Base-by-base conservation (phyloP, 2,888 invertebrate species). In the Thera britannica region DNA sequence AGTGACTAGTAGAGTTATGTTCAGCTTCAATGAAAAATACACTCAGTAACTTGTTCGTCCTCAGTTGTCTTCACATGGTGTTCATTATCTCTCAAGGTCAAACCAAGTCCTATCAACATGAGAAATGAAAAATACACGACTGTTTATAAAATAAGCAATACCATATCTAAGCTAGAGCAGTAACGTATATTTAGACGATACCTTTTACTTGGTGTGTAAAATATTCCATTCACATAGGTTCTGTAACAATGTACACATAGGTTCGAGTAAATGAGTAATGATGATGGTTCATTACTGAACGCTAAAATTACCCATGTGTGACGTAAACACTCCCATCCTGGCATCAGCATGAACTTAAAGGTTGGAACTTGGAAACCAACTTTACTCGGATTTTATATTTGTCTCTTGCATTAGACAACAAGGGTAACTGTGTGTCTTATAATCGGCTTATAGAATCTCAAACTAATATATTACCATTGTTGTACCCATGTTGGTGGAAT, bases 241-340 rank as follows among this genome's bases (percentile, higher is more conserved):
- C 44, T 46, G n/a, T 57, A 54, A 54, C 48, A 65, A 54, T 58
- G 54, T 52, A 60, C 59, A 58, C 49, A 23, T 23, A 23, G 23
- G 70, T 23, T 8, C 44, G 44, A 46, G 44, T 9, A 46, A 5
- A 46, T 38, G 23, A 52, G 60, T 70, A 72, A 51, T 72, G 77
- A 80, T 77, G 79, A 78, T 79, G 67, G 75, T 77, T 77, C 70
- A 77, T 77, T 80, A 79, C 75, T 72, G 72, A 71, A 67, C 70
- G 67, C 68, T 78, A 73, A 86, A 84, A 82, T 82, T 79, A 79
- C 77, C 76, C 75, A 75, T 79, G 74, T 71, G 73, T 85, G 84
- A 80, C 81, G 79, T 84, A 83, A 87, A 75, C 77, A 65, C 68
- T 70, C 74, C 68, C 67, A 23, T 23, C 23, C 23, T 23, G 70